Conservation (phyloP, 2,113 vertebrate species). For the Nicator chloris region DNA sequence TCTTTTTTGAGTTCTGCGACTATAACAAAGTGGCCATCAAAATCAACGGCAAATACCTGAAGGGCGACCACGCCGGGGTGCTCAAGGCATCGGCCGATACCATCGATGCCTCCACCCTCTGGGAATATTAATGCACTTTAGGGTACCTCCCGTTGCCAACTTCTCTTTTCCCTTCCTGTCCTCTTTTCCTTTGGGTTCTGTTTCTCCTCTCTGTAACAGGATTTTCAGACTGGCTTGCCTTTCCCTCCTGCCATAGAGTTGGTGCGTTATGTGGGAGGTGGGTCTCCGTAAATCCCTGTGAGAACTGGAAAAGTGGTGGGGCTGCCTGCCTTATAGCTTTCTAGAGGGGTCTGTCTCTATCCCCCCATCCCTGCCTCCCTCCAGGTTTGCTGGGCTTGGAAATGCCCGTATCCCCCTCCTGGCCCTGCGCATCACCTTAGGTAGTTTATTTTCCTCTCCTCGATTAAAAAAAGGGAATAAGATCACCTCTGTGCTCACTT, state of each 20-base stretch:
- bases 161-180: neutral
- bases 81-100: slow-evolving; percentile 91
- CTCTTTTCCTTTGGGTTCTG: neutral
- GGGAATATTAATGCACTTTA: slow-evolving; percentile 89
- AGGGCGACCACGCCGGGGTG: slow-evolving; percentile 95
- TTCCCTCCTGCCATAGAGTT: neutral
- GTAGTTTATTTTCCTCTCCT: neutral
- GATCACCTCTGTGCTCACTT: neutral
- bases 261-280: neutral
- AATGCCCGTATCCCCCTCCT: neutral
- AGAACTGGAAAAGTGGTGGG: slow-evolving; percentile 70
- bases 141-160: neutral
- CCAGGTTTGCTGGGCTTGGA: slow-evolving; percentile 14
- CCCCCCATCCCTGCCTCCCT: neutral
- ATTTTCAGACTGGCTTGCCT: slow-evolving; percentile 32
- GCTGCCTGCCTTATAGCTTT: slow-evolving; percentile 12
- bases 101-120: slow-evolving; percentile 90
- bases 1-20: slow-evolving; percentile 97
- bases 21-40: slow-evolving; percentile 97
- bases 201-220: slow-evolving; percentile 34
- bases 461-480: slow-evolving; percentile 3
- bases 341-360: slow-evolving; percentile 15
- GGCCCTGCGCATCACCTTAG: neutral
- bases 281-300: slow-evolving; percentile 16
- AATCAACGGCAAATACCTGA: slow-evolving; percentile 90